Evolutionary conservation across 2,797 vertebrate species (phyloP), one percentile per base, ranked within the genome.

Genomic region (Microctenopoma stevenorrisi): DNA sequence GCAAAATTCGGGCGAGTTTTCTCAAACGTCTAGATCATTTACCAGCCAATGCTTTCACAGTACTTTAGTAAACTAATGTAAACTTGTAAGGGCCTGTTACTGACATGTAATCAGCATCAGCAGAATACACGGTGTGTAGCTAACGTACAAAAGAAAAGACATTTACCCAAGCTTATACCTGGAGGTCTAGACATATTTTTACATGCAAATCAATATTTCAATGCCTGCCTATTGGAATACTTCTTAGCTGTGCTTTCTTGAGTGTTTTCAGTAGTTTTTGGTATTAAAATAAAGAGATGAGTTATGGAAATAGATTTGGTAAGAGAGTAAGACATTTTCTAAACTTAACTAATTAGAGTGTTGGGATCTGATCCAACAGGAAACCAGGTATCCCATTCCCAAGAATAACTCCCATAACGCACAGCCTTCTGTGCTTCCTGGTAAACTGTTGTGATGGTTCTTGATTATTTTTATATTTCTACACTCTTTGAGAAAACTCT

Each of bases 331-430:
- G 22, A 22, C 22, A 22, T 22, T 22, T 33, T 56, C 28, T 66
- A 44, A 68, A 70, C 40, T 70, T 51, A 46, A 61, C 46, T 55
- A 65, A 62, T 56, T 7, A 46, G 33, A 42, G 9, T 13, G 47
- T 62, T 47, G 43, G 61, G 57, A 70, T 81, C 42, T 25, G 49
- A 74, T 75, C 60, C 51, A 38, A 61, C 69, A 66, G 30, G 2
- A 56, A 72, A 59, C 11, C 28, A 30, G 10, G 16, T 25, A 30
- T 50, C n/a, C 43, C 4, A 25, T 71, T 74, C 30, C 13, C 38
- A 48, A 12, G 15, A 71, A 68, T 35, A 50, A 50, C n/a, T 67
- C 47, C 68, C 40, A 71, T 38, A 40, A 68, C 51, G 18, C 64
- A 56, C 35, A 4, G 44, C n/a, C 40, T 52, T 60, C 38, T 57